Base-by-base conservation (phyloP, 2,888 invertebrate species). In the Fragum fragum region DNA sequence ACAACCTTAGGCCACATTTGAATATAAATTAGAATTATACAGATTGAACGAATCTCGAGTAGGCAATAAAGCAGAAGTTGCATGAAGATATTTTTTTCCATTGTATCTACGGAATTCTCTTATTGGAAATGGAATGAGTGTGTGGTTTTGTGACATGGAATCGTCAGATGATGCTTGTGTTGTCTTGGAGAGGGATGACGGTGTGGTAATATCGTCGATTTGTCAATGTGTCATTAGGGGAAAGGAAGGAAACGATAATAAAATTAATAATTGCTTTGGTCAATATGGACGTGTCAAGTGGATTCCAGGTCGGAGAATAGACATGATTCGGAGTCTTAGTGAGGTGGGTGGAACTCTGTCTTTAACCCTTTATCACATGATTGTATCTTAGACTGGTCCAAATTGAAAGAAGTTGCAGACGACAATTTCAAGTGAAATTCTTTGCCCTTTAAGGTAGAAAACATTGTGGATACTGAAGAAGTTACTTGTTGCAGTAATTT, bases 251-350 rank as follows among this genome's bases (percentile, higher is more conserved):
- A 23, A 32, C 29, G 66, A 66, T 66, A 39, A 66, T 66, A 18
- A 23, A 66, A 42, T 66, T 66, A 66, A 66, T 26, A 36, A 42
- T 21, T 26, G 26, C 9, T 66, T 66, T 42, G 42, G 66, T 66
- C 66, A 66, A 66, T 66, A 66, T 42, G 66, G 42, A 66, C n/a
- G 21, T 66, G 42, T 42, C 39, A 71, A 57, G 53, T 36, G 53
- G 59, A 76, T 61, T 32, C 57, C 23, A 14, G 16, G 32, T 63
- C 52, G 39, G 1, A 63, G 52, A 9, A 29, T 29, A 57, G 68
- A 63, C 11, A 81, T 81, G 80, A 68, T 72, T 32, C 21, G 80
- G n/a, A 81, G 80, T 36, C 68, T 76, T n/a, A 81, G 80, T 52
- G 76, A 76, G 80, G 80, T 81, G 61, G 18, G 76, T 53, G 1